Base-by-base conservation (phyloP, 2,888 invertebrate species). In the Vanessa cardui region DNA sequence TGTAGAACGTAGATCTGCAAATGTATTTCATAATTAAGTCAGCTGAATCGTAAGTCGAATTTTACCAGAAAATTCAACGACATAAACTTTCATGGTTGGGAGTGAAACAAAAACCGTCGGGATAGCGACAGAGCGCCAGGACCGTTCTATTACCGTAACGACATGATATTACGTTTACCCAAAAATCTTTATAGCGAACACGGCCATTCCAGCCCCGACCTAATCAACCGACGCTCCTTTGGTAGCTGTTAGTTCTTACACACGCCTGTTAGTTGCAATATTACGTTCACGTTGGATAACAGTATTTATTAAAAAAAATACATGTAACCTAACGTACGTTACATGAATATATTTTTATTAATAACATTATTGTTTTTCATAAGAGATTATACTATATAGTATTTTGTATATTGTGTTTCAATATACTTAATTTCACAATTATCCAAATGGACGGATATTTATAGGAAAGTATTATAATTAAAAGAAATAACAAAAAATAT, bases 111-210 rank as follows among this genome's bases (percentile, higher is more conserved):
- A 60, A 68, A 64, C 59, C 46, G 64, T 50, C 59, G 52, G 52
- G 58, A 64, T 64, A 59, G 54, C 59, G 63, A 69, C 74, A 61
- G 60, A 31, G 56, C 44, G 60, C 54, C 61, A 31, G 67, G 85
- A 81, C 81, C 83, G 82, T 88, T 85, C 90, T 90, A 89, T 90
- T 88, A 90, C 86, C 85, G 85, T 86, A 91, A 91, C 88, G 88
- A 87, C 87, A 79, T 82, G 82, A 86, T 91, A 91, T 92, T 90
- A 89, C 89, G 83, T 87, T 88, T 87, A 88, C 89, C 89, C 88
- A 88, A 90, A 90, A 88, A 88, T 88, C 84, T 88, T 88, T 88
- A 88, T 86, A 80, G 86, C 82, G 76, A 80, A 80, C 83, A 80
- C 79, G 81, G 80, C 83, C 83, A 84, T 89, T 88, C 75, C 76